phyloP scores from a whole-genome alignment of 92 coral and sea anemone genomes.

The Phenganax stokvisi region DNA sequence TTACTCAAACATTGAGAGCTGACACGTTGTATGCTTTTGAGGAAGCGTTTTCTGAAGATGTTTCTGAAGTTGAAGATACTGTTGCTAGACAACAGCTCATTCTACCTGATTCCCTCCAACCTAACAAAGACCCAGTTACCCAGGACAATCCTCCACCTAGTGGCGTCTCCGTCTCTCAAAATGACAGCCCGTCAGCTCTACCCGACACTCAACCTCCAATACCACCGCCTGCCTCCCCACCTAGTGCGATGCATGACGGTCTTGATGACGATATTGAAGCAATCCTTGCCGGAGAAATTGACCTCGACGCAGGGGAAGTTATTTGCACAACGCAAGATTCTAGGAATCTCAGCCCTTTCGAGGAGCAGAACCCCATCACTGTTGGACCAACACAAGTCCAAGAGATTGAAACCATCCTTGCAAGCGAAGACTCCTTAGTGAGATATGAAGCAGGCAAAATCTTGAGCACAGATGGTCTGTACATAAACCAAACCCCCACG shows the following conservation, averaged over 20 bases:
- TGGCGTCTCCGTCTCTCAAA: background rate
- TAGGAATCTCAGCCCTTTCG: background rate
- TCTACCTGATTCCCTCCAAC: background rate
- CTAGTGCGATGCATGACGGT: constrained; percentile 6
- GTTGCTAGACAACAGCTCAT: background rate
- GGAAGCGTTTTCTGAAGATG: constrained; percentile 21
- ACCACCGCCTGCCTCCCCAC: constrained; percentile 36
- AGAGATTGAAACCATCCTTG: constrained; percentile 53
- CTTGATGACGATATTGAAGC: constrained; percentile 34
- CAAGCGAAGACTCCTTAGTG: constrained; percentile 50
- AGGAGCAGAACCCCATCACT: constrained; percentile 36
- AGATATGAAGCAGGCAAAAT: constrained; percentile 14
- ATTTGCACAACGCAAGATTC: background rate
- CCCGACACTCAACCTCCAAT: constrained; percentile 1
- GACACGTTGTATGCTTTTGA: background rate
- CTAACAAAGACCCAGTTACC: constrained; percentile 51
- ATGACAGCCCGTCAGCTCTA: constrained; percentile 4
- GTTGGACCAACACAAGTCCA: constrained; percentile 47
- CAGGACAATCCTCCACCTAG: constrained; percentile 62
- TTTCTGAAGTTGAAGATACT: background rate
- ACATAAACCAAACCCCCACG: background rate
- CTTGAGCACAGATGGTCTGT: constrained; percentile 3
- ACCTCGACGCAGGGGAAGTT: background rate
- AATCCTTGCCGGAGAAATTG: constrained; percentile 15
- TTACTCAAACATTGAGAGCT: background rate